phyloP scores from a whole-genome alignment of 2,888 invertebrate genomes.

The Macrosoma leucophasiata region DNA sequence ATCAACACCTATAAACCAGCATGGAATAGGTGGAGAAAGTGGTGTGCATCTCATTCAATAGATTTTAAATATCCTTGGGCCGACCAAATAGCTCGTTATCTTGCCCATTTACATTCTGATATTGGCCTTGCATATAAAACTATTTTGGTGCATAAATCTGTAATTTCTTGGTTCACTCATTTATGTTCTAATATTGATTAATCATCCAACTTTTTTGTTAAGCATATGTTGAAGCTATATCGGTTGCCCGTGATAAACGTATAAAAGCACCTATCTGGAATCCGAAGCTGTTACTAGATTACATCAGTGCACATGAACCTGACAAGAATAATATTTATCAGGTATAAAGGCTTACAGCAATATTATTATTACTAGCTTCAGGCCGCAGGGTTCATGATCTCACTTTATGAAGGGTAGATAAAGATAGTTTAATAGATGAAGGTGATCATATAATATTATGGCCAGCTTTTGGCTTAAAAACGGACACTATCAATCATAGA shows the following conservation, averaged over 20 bases:
- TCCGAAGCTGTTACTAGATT: slow-evolving; percentile 6
- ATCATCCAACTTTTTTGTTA: slow-evolving; percentile 15
- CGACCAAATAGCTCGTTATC: slow-evolving; percentile 16
- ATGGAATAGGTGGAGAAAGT: slow-evolving; percentile 15
- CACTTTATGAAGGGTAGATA: slow-evolving; percentile 4
- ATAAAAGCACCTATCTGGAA: slow-evolving; percentile 17
- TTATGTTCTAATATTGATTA: slow-evolving; percentile 5
- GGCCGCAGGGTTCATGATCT: slow-evolving; percentile 12
- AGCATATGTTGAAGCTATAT: slow-evolving; percentile 16
- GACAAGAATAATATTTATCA: slow-evolving; percentile 6
- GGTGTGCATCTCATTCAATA: slow-evolving; percentile 9
- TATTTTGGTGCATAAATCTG: slow-evolving; percentile 17
- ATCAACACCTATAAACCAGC: slow-evolving; percentile 18
- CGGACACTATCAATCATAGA: slow-evolving; percentile 5
- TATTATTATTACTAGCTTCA: slow-evolving; percentile 4
- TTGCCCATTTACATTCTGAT: slow-evolving; percentile 17
- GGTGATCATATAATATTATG: slow-evolving; percentile 5
- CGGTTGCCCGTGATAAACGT: slow-evolving; percentile 1
- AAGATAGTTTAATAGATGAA: slow-evolving; percentile 1
- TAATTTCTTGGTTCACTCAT: slow-evolving; percentile 13
- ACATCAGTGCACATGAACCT: not conserved
- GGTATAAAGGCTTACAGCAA: slow-evolving; percentile 6
- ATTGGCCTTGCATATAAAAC: slow-evolving; percentile 13
- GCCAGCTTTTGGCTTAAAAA: slow-evolving; percentile 14
- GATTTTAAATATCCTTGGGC: slow-evolving; percentile 11